phyloP scores from a whole-genome alignment of 2,888 invertebrate genomes.

The Athripsodes cinereus region DNA sequence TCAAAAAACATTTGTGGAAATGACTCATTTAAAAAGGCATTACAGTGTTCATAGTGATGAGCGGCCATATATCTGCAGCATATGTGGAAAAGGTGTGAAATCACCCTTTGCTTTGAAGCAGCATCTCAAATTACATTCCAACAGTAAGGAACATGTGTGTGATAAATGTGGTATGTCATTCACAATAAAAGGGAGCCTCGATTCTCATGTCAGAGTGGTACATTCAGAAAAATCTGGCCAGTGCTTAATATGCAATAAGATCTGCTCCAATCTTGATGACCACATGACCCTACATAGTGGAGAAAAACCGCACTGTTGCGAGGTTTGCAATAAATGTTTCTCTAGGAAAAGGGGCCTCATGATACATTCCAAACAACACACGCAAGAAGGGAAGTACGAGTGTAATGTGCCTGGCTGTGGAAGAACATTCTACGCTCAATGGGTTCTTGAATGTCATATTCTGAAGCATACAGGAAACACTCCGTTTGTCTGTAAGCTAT shows the following conservation, averaged over 20 bases:
- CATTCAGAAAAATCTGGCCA: slow-evolving; percentile 21
- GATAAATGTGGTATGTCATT: slow-evolving; percentile 20
- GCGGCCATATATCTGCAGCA: slow-evolving; percentile 18
- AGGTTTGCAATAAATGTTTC: slow-evolving; percentile 16
- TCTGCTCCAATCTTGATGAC: slow-evolving; percentile 16
- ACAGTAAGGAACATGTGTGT: slow-evolving; percentile 20
- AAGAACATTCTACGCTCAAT: slow-evolving; percentile 9
- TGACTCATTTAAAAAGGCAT: slow-evolving; percentile 20
- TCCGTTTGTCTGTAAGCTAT: slow-evolving; percentile 14
- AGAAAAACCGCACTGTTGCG: slow-evolving; percentile 18
- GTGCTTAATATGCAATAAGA: slow-evolving; percentile 16
- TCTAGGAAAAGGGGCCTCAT: slow-evolving; percentile 17
- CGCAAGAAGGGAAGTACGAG: slow-evolving; percentile 6
- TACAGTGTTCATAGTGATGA: slow-evolving; percentile 20
- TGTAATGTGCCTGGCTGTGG: slow-evolving; percentile 14
- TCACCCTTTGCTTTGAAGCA: slow-evolving; percentile 20
- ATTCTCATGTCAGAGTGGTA: slow-evolving; percentile 15
- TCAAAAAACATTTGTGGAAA: slow-evolving; percentile 42
- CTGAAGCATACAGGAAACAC: slow-evolving; percentile 15
- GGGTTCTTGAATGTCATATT: slow-evolving; percentile 17
- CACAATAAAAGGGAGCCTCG: slow-evolving; percentile 18
- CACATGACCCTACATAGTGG: slow-evolving; percentile 24
- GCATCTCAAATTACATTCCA: slow-evolving; percentile 21
- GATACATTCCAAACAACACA: slow-evolving; percentile 18
- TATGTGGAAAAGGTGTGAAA: slow-evolving; percentile 24